Base-by-base conservation (phyloP, 2,113 vertebrate species). In the Rallus limicola region DNA sequence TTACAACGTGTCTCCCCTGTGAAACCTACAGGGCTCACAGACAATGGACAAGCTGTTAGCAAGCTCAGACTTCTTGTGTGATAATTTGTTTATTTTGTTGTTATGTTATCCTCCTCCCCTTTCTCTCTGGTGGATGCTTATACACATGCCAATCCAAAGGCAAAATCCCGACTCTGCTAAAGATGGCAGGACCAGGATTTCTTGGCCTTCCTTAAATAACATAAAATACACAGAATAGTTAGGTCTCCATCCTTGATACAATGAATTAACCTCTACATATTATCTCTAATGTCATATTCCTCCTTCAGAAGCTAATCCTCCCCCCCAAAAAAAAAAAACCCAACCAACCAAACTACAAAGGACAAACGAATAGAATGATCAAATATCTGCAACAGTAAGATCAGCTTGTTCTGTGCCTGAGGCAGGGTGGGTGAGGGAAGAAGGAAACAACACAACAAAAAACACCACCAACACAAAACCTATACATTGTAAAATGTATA, bases 81-180 rank as follows among this genome's bases (percentile, higher is more conserved):
- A 84, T 86, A 93, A 92, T 91, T 95, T 91, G 87, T 87, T 87
- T 88, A 79, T 82, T 95, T 85, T 82, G 62, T 76, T 65, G 38
- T 82, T 89, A 71, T 82, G 82, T 93, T 93, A 74, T 82, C 52
- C 34, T 77, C 10, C 10, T 8, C 44, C 44, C 2, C 42, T 68
- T 84, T 82, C 28, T 93, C 76, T 62, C 76, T 40, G 28, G 33
- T 72, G 70, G 31, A 33, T 87, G 26, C 46, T 69, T 82, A 79
- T 82, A 78, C 50, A 62, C 20, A 28, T 79, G 17, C 28, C 65
- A 78, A 75, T 88, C 72, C 82, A 78, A 81, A 92, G 29, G 34
- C 29, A 95, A 95, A 70, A 93, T 81, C n/a, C n/a, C 68, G 44
- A 19, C 26, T 82, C 25, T 86, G 48, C 53, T 74, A 72, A 88